Percentiles rank a stretch among this genome's conserved stretches.
phyloP scores from a whole-genome alignment of 2,797 vertebrate genomes.

The Bovichtus diacanthus region DNA sequence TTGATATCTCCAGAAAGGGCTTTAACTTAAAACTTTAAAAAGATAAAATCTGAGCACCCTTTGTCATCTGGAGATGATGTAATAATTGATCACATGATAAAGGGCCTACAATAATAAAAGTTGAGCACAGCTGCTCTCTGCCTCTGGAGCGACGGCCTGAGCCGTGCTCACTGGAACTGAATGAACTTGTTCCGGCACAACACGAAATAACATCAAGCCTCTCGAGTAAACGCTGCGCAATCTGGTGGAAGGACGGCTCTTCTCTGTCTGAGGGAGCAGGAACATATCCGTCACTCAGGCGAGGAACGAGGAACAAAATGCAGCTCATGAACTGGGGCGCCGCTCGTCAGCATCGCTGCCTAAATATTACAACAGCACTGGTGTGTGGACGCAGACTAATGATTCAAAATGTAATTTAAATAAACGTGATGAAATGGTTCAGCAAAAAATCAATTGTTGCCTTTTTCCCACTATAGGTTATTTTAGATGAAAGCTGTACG shows the following conservation, averaged over 20 bases:
- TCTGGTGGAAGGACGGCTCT: background rate
- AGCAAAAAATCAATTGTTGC: background rate
- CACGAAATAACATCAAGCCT: background rate
- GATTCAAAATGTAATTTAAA: background rate
- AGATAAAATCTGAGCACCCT: background rate
- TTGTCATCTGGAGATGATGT: background rate
- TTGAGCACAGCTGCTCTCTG: no score
- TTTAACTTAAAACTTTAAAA: conserved; percentile 3
- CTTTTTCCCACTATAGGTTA: background rate
- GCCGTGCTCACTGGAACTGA: no score
- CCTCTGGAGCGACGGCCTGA: no score
- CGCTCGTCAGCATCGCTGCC: no score
- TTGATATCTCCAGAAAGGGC: background rate
- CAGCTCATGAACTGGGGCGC: background rate
- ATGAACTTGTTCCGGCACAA: background rate
- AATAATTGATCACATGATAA: no score
- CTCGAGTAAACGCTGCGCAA: background rate
- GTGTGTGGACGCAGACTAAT: no score
- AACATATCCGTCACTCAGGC: background rate
- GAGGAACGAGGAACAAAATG: background rate
- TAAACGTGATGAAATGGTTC: background rate
- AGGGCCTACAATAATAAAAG: no score
- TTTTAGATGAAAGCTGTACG: background rate
- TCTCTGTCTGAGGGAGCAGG: background rate
- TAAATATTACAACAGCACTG: background rate